phyloP scores from a whole-genome alignment of 1,140 invertebrate genomes.

The Drosophila tristis region DNA sequence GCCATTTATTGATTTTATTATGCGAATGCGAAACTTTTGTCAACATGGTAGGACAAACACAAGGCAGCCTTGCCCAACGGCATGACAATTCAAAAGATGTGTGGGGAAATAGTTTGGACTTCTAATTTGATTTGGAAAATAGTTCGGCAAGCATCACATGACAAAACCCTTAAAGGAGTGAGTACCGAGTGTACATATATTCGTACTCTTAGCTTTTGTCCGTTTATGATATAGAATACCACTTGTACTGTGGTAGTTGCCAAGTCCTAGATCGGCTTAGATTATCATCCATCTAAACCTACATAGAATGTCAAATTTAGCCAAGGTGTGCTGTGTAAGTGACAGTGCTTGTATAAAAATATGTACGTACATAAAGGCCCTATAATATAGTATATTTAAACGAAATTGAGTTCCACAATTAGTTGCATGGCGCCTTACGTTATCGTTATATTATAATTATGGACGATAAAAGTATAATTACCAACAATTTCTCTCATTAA shows the following conservation, averaged over 20 bases:
- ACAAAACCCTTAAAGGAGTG: background rate
- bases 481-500: conserved; percentile 57
- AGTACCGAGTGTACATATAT: too few relatives aligned
- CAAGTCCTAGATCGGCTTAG: too few relatives aligned
- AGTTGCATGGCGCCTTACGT: too few relatives aligned
- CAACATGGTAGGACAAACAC: conserved; percentile 20
- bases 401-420: background rate
- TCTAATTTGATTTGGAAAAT: conserved; percentile 71
- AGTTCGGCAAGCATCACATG: conserved; percentile 27
- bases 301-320: too few relatives aligned
- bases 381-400: too few relatives aligned
- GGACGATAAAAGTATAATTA: conserved; percentile 68
- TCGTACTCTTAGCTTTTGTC: too few relatives aligned
- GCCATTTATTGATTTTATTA: conserved; percentile 73
- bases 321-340: too few relatives aligned
- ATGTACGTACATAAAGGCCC: too few relatives aligned
- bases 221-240: too few relatives aligned
- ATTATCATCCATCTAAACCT: too few relatives aligned
- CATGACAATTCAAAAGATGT: conserved; percentile 47
- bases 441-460: conserved; percentile 46
- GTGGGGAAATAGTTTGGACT: conserved; percentile 45
- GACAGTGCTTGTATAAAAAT: too few relatives aligned
- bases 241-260: too few relatives aligned
- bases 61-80: background rate
- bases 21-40: conserved; percentile 41